phyloP scores from a whole-genome alignment of 2,888 invertebrate genomes.

The Drosophila emarginata region DNA sequence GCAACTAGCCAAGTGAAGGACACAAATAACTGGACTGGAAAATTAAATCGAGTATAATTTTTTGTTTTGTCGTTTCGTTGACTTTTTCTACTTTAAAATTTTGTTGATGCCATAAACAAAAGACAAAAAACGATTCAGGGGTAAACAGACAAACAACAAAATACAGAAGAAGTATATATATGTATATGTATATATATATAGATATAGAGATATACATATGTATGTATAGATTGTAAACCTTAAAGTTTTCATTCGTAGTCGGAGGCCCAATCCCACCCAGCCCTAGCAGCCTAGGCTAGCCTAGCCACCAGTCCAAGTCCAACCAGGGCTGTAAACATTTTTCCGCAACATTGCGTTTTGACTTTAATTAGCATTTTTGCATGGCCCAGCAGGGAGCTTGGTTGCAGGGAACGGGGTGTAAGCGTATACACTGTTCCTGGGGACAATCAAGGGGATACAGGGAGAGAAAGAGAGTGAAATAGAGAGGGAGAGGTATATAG shows the following conservation, averaged over 20 bases:
- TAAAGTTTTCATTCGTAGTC: slow-evolving; percentile 44
- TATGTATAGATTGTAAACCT: slow-evolving; percentile 9
- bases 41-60: slow-evolving; percentile 79
- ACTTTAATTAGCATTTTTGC: slow-evolving; percentile 68
- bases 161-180: too few species aligned
- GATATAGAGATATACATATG: too few species aligned
- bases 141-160: slow-evolving; percentile 2
- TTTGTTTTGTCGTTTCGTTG: slow-evolving; percentile 40
- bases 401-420: background rate
- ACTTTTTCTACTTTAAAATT: slow-evolving; percentile 61
- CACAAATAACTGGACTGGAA: slow-evolving; percentile 74
- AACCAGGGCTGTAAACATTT: slow-evolving; percentile 61
- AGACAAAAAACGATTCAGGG: slow-evolving; percentile 17
- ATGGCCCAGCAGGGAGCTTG: slow-evolving; percentile 1
- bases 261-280: background rate
- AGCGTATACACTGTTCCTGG: too few species aligned
- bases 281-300: background rate
- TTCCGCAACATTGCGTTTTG: slow-evolving; percentile 74
- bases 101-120: slow-evolving; percentile 48
- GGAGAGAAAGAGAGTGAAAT: background rate
- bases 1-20: slow-evolving; percentile 21
- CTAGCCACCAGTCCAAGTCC: background rate
- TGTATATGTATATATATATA: too few species aligned
- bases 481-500: background rate
- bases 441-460: too few species aligned